phyloP scores from a whole-genome alignment of 2,113 vertebrate genomes.

The Ciconia stormi region DNA sequence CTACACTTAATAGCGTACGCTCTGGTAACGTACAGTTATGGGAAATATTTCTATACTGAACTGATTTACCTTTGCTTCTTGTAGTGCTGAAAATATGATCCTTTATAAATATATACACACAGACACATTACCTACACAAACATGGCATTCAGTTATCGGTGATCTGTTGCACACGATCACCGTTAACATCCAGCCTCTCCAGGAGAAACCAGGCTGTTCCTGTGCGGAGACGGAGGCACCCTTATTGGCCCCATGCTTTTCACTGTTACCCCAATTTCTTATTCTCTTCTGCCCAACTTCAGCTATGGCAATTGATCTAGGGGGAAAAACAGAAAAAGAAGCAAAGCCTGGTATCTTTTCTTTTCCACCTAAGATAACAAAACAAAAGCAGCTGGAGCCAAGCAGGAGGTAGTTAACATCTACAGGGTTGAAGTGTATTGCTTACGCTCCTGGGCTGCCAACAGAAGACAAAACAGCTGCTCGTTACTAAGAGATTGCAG shows the following conservation, averaged over 20 bases:
- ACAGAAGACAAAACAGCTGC: background rate
- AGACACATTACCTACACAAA: background rate
- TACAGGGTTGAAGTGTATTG: background rate
- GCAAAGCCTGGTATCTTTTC: background rate
- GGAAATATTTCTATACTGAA: background rate
- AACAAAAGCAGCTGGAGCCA: background rate
- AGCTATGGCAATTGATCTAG: background rate
- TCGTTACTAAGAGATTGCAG: fast-evolving
- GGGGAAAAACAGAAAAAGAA: fast-evolving
- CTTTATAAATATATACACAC: background rate
- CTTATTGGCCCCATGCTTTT: background rate
- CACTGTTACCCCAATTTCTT: background rate
- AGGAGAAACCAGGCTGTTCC: background rate
- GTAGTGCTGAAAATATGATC: background rate
- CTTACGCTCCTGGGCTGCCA: fast-evolving
- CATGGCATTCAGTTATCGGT: background rate
- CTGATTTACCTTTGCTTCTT: background rate
- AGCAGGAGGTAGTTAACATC: background rate
- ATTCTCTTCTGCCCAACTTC: background rate
- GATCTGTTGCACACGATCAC: background rate
- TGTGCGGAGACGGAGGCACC: background rate
- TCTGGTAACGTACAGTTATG: background rate
- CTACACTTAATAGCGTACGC: background rate
- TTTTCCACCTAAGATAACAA: background rate
- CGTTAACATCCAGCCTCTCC: background rate